Evolutionary conservation across 2,888 invertebrate genomes (phyloP), one percentile per base, ranked within the genome.

Genomic region (Diplazon laetatorius): DNA sequence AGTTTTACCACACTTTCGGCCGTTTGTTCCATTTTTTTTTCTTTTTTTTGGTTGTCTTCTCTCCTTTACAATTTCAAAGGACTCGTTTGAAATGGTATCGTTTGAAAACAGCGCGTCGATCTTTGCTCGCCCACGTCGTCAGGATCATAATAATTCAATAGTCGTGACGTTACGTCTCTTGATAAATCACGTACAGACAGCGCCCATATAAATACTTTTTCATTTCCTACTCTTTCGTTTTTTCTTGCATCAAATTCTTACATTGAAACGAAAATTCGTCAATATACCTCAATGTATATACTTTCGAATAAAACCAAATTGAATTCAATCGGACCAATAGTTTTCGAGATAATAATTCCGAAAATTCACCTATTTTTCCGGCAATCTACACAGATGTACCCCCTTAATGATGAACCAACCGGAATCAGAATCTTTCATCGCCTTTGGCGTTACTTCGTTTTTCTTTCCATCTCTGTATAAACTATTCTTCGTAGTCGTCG

Each of bases 1-100:
- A n/a, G n/a, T n/a, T n/a, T n/a, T n/a, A n/a, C n/a, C n/a, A n/a
- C n/a, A n/a, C n/a, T n/a, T n/a, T n/a, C n/a, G n/a, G n/a, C n/a
- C n/a, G n/a, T n/a, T n/a, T 30, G 6, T 8, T 22, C 42, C 1
- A 60, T 39, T 68, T 68, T 55, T 39, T 68, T 6, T 16, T 16
- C 1, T 16, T 4, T 30, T 3, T 1, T 8, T 14, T 2, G 14
- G 16, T 55, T 35, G 16, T 55, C 30, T 55, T 35, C 9, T 25
- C 30, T 30, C n/a, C n/a, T 42, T n/a, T 1, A n/a, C 42, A n/a
- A 42, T 55, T 55, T 44, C 42, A 44, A 55, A 68, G 44, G 68
- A 68, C 39, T 39, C 52, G 55, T 55, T 68, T 25, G 25, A 39
- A 30, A 30, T 44, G 42, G 12, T n/a, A 55, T 68, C 44, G 39